These are phyloP conservation scores for Sorex araneus DNA, from an alignment of 2,113 vertebrate genomes.

Conservation along the genomic window DNA sequence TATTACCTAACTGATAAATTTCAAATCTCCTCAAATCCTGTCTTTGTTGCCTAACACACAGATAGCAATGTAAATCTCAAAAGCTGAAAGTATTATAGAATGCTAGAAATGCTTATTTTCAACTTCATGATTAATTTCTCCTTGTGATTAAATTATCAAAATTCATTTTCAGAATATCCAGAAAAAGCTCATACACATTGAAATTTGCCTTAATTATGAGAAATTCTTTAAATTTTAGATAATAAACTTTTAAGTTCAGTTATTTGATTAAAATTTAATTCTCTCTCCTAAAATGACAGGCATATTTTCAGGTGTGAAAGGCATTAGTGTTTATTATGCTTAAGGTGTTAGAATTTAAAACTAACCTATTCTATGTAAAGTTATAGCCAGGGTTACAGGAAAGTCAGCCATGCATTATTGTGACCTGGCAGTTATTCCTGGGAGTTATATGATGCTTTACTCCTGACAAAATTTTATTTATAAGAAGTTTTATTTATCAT, in stretches of 20 bases:
- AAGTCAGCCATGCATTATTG: neutral
- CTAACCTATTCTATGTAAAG: constrained; percentile 44
- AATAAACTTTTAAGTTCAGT: constrained; percentile 45
- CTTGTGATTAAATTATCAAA: constrained; percentile 30
- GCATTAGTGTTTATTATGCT: constrained; percentile 59
- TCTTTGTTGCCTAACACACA: constrained; percentile 14
- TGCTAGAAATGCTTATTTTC: constrained; percentile 33
- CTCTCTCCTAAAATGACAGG: constrained; percentile 35
- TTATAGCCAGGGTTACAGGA: constrained; percentile 28
- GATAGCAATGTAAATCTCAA: neutral
- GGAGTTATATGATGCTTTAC: constrained; percentile 6
- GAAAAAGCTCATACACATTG: neutral
- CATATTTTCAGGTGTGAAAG: neutral
- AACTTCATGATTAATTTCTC: neutral
- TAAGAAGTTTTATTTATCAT: neutral
- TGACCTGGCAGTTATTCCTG: constrained; percentile 11
- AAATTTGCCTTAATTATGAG: constrained; percentile 50
- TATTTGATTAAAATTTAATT: constrained; percentile 25
- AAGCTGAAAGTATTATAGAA: constrained; percentile 5
- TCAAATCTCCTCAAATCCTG: neutral
- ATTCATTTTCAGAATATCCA: constrained; percentile 1
- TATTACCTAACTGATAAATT: constrained; percentile 57
- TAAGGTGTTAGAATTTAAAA: constrained; percentile 57
- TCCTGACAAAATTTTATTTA: constrained; percentile 45
- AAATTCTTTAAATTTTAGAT: constrained; percentile 27